Base-by-base conservation (phyloP, 2,888 invertebrate species). In the Epinotia bilunana region DNA sequence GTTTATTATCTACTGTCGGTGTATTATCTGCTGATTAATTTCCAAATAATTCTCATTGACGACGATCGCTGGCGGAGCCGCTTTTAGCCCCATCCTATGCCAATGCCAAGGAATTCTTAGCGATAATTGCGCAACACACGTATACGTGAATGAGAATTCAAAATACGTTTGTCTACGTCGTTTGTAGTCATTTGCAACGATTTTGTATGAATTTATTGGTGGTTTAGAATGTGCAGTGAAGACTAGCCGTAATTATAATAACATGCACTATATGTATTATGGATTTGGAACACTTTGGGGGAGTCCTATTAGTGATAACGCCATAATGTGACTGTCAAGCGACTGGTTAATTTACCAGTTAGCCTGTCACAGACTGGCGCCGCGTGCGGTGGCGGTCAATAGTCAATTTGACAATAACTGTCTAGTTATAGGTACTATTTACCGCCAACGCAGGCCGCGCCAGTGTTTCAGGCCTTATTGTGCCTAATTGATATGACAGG, bases 101-200 rank as follows among this genome's bases (percentile, higher is more conserved):
- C 89, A 90, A 80, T 90, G 90, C 90, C 90, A 91, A 91, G 89
- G 89, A 87, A 90, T 90, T 87, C 78, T 82, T 77, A 77, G 78
- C 76, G 73, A 77, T 79, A 80, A 74, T 74, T 74, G 64, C 76
- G 74, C 75, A 74, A 75, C 65, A 74, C 62, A 69, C 58, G 62
- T 57, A 69, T 74, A 69, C 16, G 55, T 65, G 71, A 71, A 71
- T 71, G 71, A 57, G 49, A 58, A 65, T 33, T 58, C 49, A 39
- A 73, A 73, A 68, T 73, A 68, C 60, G 65, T 74, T 60, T 69
- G 69, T 69, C 69, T 62, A 53, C 39, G 33, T 13, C 53, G 53
- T 62, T 49, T 9, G 49, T 70, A 71, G 53, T 71, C 70, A 71
- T 71, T 58, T 60, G 69, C n/a, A 16, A 58, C 23, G 43, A 69